phyloP scores from a whole-genome alignment of 2,797 vertebrate genomes.

The Thalassophryne amazonica region DNA sequence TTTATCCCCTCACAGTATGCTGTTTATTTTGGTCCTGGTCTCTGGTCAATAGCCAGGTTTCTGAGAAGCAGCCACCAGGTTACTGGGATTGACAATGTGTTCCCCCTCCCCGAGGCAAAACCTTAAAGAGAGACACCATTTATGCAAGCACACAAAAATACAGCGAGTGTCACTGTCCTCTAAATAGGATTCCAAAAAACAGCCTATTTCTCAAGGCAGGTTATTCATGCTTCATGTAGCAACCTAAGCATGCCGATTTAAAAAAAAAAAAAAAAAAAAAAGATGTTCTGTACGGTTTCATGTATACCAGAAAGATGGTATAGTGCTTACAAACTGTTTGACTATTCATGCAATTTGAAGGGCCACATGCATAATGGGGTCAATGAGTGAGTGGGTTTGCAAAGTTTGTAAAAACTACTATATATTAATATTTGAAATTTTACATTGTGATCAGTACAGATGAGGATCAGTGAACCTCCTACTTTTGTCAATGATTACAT shows the following conservation, averaged over 20 bases:
- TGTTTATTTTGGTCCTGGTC: conserved; percentile 68
- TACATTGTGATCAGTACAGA: no score
- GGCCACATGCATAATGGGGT: no score
- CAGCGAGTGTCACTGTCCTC: neutral
- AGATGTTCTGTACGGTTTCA: no score
- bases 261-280: no score
- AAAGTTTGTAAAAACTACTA: no score
- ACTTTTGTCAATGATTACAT: no score
- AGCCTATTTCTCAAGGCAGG: neutral
- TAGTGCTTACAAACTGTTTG: no score
- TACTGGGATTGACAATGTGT: conserved; percentile 38
- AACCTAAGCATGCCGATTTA: neutral
- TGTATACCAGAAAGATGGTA: no score
- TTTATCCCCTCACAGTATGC: conserved; percentile 59
- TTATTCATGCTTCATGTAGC: neutral
- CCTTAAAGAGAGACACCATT: conserved; percentile 11
- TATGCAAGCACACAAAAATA: neutral
- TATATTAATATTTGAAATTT: no score
- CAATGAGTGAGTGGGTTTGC: no score
- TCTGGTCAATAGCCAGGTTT: conserved; percentile 59
- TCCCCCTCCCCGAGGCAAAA: conserved; percentile 16
- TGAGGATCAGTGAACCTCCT: no score
- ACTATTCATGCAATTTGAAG: no score
- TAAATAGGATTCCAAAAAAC: neutral
- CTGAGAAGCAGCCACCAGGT: conserved; percentile 52